Conservation (phyloP, 2,113 vertebrate genomes). For the Ammodytes marinus region DNA sequence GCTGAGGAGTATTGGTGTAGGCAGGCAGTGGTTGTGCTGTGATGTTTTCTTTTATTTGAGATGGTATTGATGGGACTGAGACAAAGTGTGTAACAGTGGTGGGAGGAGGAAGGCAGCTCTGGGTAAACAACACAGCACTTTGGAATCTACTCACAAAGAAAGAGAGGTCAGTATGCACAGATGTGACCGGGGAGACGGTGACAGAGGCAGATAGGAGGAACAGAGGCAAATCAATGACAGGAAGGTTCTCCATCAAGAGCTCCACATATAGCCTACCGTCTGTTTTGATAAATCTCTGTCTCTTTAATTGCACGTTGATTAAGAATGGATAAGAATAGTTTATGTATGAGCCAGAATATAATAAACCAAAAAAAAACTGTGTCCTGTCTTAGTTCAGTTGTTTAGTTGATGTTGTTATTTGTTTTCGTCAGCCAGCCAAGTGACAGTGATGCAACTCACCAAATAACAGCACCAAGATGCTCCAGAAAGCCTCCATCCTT, state of each 20-base stretch:
- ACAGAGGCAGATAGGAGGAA: neutral
- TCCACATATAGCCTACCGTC: neutral
- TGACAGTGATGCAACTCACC: neutral
- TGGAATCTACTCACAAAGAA: conserved; percentile 7
- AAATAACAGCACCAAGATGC: neutral
- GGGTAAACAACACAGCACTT: conserved; percentile 2
- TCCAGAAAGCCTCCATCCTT: neutral
- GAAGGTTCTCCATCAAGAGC: neutral
- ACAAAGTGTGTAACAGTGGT: neutral
- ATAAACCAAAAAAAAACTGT: neutral
- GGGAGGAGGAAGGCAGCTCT: conserved; percentile 22
- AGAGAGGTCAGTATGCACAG: conserved; percentile 1
- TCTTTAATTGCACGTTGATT: neutral
- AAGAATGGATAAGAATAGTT: neutral
- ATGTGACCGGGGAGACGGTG: neutral
- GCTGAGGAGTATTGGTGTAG: conserved; percentile 24
- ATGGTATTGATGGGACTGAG: conserved; percentile 22
- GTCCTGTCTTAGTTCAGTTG: neutral
- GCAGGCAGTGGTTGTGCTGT: conserved; percentile 11
- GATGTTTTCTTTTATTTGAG: conserved; percentile 37
- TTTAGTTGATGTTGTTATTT: no score
- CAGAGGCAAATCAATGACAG: neutral
- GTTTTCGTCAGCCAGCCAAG: no score
- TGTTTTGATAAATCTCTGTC: neutral
- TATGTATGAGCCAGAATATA: neutral